These are phyloP conservation scores for Lucilia sericata DNA, from an alignment of 1,140 invertebrate species.

Conservation along the genomic window DNA sequence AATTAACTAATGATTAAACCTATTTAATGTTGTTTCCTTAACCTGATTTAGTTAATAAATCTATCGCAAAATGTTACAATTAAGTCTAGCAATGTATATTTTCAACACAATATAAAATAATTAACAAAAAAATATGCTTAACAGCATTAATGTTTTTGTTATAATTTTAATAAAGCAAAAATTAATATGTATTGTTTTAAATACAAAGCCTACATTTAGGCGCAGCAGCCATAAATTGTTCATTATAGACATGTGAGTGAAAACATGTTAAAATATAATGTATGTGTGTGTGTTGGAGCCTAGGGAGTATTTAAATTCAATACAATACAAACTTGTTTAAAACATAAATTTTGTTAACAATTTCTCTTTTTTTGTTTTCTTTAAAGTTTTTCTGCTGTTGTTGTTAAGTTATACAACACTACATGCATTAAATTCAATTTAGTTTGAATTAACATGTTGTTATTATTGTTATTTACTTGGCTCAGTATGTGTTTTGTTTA, in stretches of 20 bases:
- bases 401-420: not conserved
- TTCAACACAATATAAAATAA: too few relatives aligned
- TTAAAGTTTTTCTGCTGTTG: too few relatives aligned
- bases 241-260: not conserved
- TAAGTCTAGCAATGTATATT: too few relatives aligned
- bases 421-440: constrained; percentile 48
- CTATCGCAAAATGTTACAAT: too few relatives aligned
- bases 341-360: constrained; percentile 23
- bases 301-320: constrained; percentile 43
- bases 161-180: not conserved
- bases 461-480: constrained; percentile 27
- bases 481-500: not conserved
- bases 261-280: not conserved
- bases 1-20: too few relatives aligned
- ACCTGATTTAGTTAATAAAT: too few relatives aligned
- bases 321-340: constrained; percentile 7
- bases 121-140: too few relatives aligned
- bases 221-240: constrained; percentile 23
- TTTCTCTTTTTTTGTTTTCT: not conserved
- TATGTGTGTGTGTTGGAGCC: not conserved
- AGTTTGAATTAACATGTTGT: constrained; percentile 15
- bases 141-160: not conserved
- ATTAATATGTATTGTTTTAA: constrained; percentile 5
- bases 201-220: constrained; percentile 21
- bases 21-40: too few relatives aligned